A percentile compares a stretch with the other conserved stretches of the same genome.
phyloP scores from a whole-genome alignment of 2,113 vertebrate species.

The Mesoclemmys tuberculata region DNA sequence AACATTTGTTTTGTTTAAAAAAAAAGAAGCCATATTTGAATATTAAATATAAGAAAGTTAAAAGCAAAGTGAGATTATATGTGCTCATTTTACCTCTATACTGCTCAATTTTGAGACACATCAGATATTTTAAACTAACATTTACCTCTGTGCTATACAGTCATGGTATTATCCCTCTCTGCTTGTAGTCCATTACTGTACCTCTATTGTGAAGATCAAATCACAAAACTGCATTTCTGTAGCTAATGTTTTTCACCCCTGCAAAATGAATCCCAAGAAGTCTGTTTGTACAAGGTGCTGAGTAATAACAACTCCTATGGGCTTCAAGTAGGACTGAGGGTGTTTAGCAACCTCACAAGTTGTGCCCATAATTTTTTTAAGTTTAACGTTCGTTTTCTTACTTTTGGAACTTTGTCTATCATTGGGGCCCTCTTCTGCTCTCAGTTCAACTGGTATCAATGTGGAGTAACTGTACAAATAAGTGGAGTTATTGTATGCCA shows the following conservation, averaged over 20 bases:
- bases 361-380: neutral
- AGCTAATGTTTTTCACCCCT: neutral
- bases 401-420: neutral
- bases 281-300: neutral
- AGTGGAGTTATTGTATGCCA: rapidly evolving
- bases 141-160: neutral
- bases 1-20: neutral
- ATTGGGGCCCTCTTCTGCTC: neutral
- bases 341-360: neutral
- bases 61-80: neutral
- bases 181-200: neutral
- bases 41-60: neutral
- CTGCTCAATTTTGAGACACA: neutral
- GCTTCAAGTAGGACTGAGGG: neutral
- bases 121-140: neutral
- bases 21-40: neutral
- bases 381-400: neutral
- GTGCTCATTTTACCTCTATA: neutral
- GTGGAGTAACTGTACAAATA: neutral
- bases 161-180: neutral
- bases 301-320: neutral
- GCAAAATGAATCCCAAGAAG: neutral
- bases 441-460: neutral
- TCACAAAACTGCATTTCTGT: neutral
- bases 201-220: neutral